Percentiles rank a stretch among this genome's conserved stretches.
phyloP scores from a whole-genome alignment of 2,113 vertebrate species.

The Planiliza haematocheilus region DNA sequence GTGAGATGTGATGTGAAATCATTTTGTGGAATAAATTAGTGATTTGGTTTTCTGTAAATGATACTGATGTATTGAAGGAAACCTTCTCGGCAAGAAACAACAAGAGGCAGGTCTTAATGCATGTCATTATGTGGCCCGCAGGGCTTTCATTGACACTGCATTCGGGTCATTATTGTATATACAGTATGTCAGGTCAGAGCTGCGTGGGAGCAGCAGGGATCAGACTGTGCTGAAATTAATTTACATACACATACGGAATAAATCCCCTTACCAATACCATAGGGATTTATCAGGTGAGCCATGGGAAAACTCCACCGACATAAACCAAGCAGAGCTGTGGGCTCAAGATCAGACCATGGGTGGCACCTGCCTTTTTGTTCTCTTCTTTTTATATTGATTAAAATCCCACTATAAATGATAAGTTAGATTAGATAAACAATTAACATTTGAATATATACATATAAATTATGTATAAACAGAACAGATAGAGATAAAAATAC shows the following conservation, averaged over 20 bases:
- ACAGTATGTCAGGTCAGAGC: conserved; percentile 2
- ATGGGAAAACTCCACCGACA: conserved; percentile 2
- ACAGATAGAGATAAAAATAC: not conserved
- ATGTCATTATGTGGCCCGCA: not conserved
- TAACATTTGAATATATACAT: not conserved
- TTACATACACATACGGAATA: conserved; percentile 15
- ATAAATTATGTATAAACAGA: not conserved
- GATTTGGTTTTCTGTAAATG: not conserved
- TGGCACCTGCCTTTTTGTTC: not conserved
- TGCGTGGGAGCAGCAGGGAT: conserved; percentile 6
- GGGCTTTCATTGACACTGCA: conserved; percentile 18
- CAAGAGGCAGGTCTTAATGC: not conserved
- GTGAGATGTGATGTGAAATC: no score
- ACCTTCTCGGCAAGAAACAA: not conserved
- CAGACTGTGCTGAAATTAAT: conserved; percentile 27
- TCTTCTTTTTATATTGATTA: no score
- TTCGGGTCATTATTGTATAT: conserved; percentile 3
- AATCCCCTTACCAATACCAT: conserved; percentile 34
- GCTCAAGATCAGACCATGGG: not conserved
- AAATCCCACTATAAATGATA: not conserved
- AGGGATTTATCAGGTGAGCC: conserved; percentile 42
- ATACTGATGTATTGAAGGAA: no score
- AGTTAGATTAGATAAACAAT: no score
- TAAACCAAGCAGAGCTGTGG: conserved; percentile 1
- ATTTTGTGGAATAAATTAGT: not conserved